Conservation (phyloP, 2,797 vertebrate genomes). For the Schizopygopsis pylzovi region DNA sequence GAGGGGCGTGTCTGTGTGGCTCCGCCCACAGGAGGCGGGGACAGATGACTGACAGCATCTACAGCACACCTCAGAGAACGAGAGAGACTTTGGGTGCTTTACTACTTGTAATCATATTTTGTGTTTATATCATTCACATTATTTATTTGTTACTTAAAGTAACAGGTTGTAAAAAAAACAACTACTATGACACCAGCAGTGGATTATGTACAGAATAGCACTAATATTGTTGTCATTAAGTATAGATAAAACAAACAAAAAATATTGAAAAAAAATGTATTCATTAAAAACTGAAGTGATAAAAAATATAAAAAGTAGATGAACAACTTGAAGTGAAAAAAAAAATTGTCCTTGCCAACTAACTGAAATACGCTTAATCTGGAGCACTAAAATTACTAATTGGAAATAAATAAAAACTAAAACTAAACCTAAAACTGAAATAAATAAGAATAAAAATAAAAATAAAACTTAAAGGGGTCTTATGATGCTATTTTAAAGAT, state of each 20-base stretch:
- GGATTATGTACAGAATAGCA: not conserved
- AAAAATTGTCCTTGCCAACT: too few species aligned
- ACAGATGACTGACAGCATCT: conserved; percentile 76
- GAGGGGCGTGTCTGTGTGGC: conserved; percentile 14
- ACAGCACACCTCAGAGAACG: conserved; percentile 20
- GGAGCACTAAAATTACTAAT: too few species aligned
- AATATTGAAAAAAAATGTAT: too few species aligned
- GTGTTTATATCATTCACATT: not conserved
- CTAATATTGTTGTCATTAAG: not conserved
- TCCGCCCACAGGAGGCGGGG: conserved; percentile 45
- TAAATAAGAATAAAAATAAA: too few species aligned
- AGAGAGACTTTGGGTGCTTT: conserved; percentile 70
- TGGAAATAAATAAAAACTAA: too few species aligned
- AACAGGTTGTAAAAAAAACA: not conserved
- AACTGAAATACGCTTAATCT: too few species aligned
- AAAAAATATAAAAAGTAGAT: not conserved
- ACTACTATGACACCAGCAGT: not conserved
- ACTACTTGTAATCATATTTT: conserved; percentile 1
- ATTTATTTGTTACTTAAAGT: not conserved
- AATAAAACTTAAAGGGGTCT: too few species aligned
- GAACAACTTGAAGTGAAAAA: not conserved
- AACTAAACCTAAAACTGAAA: too few species aligned
- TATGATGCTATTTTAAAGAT: too few species aligned
- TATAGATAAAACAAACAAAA: not conserved
- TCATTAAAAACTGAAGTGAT: too few species aligned